Conservation (phyloP, 2,113 vertebrate species). For the Smithornis capensis region DNA sequence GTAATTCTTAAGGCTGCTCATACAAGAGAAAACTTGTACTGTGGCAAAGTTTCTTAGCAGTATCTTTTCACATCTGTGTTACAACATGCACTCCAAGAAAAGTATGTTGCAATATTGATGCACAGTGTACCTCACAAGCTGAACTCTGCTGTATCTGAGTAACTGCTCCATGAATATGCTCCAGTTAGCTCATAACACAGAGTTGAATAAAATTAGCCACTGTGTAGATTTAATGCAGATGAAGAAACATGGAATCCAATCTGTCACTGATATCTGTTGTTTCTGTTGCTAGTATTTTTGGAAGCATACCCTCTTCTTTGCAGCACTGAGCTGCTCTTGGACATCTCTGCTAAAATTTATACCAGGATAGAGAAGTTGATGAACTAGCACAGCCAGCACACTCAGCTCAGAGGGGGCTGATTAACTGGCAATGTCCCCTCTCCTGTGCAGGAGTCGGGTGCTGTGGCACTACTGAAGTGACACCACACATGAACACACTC, state of each 20-base stretch:
- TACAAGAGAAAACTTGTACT: background rate
- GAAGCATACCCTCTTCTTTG: background rate
- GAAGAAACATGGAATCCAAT: background rate
- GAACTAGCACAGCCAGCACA: background rate
- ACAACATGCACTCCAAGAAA: background rate
- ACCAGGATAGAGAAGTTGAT: background rate
- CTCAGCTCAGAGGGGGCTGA: background rate
- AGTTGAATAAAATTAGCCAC: background rate
- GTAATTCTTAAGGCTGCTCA: background rate
- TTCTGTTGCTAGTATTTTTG: background rate
- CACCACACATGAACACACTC: background rate
- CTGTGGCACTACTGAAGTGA: background rate
- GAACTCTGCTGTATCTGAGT: background rate
- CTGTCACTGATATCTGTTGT: background rate
- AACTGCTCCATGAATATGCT: background rate
- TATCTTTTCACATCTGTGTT: background rate
- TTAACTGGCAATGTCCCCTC: background rate
- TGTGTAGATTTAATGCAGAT: background rate
- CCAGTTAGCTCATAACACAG: background rate
- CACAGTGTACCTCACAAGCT: background rate
- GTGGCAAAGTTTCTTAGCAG: background rate
- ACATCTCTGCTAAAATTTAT: background rate
- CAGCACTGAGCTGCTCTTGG: background rate
- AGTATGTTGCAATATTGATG: background rate
- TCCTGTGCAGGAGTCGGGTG: fast-evolving